Evolutionary conservation across 2,888 invertebrate genomes (phyloP).

Genomic region (Ochropleura plecta): DNA sequence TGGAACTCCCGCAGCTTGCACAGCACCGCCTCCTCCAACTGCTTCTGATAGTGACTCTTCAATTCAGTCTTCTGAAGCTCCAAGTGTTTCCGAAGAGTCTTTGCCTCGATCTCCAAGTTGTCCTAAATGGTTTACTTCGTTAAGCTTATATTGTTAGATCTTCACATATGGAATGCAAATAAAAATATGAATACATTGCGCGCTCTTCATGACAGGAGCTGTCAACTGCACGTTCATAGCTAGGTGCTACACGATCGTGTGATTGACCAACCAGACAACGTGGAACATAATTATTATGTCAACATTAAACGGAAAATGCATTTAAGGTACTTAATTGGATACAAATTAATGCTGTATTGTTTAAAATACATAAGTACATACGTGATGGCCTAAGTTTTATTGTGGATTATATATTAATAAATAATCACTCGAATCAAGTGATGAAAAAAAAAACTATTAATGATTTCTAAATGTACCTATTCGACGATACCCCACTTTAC

Average conservation of each 20-base stretch:
- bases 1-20: conserved; percentile 94
- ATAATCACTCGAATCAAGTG: too few relatives aligned
- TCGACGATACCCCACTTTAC: too few relatives aligned
- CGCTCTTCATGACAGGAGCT: neutral
- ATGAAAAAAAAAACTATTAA: too few relatives aligned
- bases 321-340: too few relatives aligned
- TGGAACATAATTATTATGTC: neutral
- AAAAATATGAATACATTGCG: neutral
- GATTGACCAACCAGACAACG: neutral
- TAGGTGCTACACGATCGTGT: neutral
- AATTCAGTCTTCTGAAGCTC: conserved; percentile 93
- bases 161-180: too few relatives aligned
- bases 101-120: conserved; percentile 89
- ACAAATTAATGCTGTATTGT: too few relatives aligned
- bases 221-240: neutral
- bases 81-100: conserved; percentile 87
- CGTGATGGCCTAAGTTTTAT: too few relatives aligned
- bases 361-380: too few relatives aligned
- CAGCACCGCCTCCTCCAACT: conserved; percentile 94
- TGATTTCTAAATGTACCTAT: too few relatives aligned
- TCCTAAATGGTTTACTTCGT: conserved; percentile 75
- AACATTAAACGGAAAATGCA: too few relatives aligned
- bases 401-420: too few relatives aligned
- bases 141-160: neutral
- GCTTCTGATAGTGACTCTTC: conserved; percentile 94